These are phyloP conservation scores for Sycobia sp. DNA, from an alignment of 1,140 invertebrate species.

Conservation along the genomic window DNA sequence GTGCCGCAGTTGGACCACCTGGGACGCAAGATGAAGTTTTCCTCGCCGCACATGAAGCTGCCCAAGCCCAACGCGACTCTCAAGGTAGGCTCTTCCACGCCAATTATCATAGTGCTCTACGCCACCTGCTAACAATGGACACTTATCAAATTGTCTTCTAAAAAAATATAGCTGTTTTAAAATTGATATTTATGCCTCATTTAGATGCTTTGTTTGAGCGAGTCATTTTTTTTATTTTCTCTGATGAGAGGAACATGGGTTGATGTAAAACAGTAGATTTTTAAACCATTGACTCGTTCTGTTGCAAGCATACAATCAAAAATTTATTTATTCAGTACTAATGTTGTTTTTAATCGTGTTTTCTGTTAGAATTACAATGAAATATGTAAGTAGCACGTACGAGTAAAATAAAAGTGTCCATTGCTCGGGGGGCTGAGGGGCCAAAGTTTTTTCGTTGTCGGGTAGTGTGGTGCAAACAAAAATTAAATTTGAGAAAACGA, in stretches of 20 bases:
- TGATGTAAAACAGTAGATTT: too few species aligned
- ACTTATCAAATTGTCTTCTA: conserved; percentile 39
- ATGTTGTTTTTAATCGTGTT: too few species aligned
- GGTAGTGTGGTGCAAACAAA: conserved; percentile 57
- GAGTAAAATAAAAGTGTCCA: conserved; percentile 42
- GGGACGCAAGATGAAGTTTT: conserved; percentile 69
- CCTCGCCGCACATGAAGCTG: conserved; percentile 73
- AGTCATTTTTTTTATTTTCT: too few species aligned
- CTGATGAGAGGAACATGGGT: too few species aligned
- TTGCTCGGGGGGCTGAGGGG: conserved; percentile 50
- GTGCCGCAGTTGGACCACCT: conserved; percentile 53
- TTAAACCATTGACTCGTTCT: too few species aligned
- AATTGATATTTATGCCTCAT: too few species aligned
- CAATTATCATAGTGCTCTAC: conserved; percentile 50
- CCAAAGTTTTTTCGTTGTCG: conserved; percentile 46
- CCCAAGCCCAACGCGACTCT: conserved; percentile 74
- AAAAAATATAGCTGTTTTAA: too few species aligned
- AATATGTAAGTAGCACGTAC: background rate
- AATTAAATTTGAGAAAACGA: conserved; percentile 22
- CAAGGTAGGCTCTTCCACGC: conserved; percentile 71
- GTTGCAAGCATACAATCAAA: too few species aligned
- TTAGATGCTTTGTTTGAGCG: too few species aligned
- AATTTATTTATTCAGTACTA: too few species aligned
- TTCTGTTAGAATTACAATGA: too few species aligned
- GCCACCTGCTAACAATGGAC: conserved; percentile 54